phyloP scores from a whole-genome alignment of 2,113 vertebrate genomes.

The Todiramphus chloris region DNA sequence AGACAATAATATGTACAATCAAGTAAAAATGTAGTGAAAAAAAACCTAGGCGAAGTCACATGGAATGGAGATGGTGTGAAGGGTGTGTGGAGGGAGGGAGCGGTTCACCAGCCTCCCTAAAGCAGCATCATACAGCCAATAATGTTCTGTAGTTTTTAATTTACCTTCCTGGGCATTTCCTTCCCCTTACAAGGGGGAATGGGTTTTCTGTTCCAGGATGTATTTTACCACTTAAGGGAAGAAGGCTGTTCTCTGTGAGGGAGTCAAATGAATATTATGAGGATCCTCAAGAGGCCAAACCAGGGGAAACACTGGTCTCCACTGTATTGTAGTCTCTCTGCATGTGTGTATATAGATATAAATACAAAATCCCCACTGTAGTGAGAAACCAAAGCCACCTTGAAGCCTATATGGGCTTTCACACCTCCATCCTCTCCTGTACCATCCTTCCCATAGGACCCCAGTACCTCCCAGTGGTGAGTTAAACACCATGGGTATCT shows the following conservation, averaged over 20 bases:
- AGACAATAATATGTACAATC: conserved; percentile 61
- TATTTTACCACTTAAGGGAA: neutral
- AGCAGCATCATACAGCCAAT: neutral
- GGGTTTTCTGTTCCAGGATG: neutral
- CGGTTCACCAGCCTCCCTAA: neutral
- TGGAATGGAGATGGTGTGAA: neutral
- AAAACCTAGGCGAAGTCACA: neutral
- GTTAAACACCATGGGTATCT: accelerated
- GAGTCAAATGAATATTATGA: neutral
- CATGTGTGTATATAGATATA: neutral
- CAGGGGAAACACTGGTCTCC: neutral
- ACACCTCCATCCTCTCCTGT: neutral
- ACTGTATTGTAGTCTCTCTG: neutral
- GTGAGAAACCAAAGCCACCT: neutral
- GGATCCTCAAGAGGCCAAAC: neutral
- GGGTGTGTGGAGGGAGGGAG: neutral
- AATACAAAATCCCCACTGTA: neutral
- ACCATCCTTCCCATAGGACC: neutral
- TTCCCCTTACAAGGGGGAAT: neutral
- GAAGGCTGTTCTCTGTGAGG: neutral
- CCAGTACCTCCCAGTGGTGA: neutral
- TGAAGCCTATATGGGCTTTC: neutral
- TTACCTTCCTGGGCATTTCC: neutral
- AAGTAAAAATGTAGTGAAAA: conserved; percentile 43
- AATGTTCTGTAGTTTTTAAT: neutral